Base-by-base conservation (phyloP, 2,113 vertebrate species). In the Platysternon megacephalum region DNA sequence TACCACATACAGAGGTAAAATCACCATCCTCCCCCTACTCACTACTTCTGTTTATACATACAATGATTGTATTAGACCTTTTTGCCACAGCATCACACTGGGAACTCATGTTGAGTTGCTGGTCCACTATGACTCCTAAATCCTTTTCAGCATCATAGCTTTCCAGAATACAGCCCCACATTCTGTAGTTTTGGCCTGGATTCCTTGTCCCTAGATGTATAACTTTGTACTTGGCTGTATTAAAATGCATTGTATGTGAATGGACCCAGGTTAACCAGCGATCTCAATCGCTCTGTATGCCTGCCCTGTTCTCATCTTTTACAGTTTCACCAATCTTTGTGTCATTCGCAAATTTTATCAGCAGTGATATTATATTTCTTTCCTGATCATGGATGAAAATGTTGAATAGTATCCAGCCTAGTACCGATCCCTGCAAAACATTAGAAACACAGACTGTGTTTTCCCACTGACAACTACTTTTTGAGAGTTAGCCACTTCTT, bases 61-160 rank as follows among this genome's bases (percentile, higher is more conserved):
- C 79, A 90, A 91, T 93, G 92, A 82, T 44, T 42, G 92, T 82
- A 53, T 78, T 68, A 94, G 87, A 28, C 29, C 28, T 94, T 76
- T 76, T 88, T 90, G 52, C 82, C 49, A 88, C 76, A 87, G 82
- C 46, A 49, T 83, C 89, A 84, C 46, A 6, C 88, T 2, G 1
- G 74, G n/a, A 91, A 91, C 44, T 4, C 39, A 78, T 29, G 26
- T 14, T 26, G 11, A 46, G 39, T 46, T 28, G 24, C 74, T 79
- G 79, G 12, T 49, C 86, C 74, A 42, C 49, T 72, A 10, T 35
- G n/a, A 44, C 48, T 89, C 26, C 39, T 11, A 32, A 88, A 58
- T 12, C 46, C 92, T 87, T 35, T 86, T 82, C n/a, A 82, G 11
- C 87, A 1, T 6, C 76, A 32, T 87, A 61, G 84, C 80, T 89